Base-by-base conservation (phyloP, 2,797 vertebrate genomes). In the Tolypeutes matacus region DNA sequence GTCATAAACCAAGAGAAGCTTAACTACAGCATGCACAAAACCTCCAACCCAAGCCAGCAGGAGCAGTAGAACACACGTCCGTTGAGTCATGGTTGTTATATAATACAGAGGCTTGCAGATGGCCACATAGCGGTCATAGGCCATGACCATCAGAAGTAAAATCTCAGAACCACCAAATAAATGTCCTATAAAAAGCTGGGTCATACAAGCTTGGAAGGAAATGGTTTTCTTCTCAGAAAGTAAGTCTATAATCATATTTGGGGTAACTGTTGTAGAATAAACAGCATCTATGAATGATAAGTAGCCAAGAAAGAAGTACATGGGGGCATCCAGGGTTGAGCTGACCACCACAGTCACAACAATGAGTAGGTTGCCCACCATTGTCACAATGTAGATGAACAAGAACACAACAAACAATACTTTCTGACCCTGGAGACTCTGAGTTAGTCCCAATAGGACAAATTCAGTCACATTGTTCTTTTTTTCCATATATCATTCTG, bases 81-180 rank as follows among this genome's bases (percentile, higher is more conserved):
- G 10, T 67, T 67, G n/a, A n/a, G 39, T 95, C 97, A 97, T 96
- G 25, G 94, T 73, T 6, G 77, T 95, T 27, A 53, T 23, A 25
- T 94, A 97, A 31, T 97, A 93, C 51, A 97, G 80, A 9, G 97
- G 95, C 25, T 86, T 86, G n/a, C 97, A 97, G 62, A 97, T 97
- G 70, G 94, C 96, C 65, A 97, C 17, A 21, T 95, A 95, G 29
- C 70, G 86, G 85, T 98, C 97, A 89, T 96, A 96, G 46, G 91
- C 95, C 97, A 97, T 96, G 70, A 96, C 60, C 25, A 96, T 88
- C 23, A 85, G 31, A 69, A 96, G 70, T 36, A 95, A 94, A 25
- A 91, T 72, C 49, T 94, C n/a, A n/a, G 86, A 62, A 15, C 93
- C 90, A 20, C 86, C 93, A 75, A 96, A 88, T 27, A 96, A 84